These are phyloP conservation scores for Temnothorax nylanderi DNA, from an alignment of 1,140 invertebrate genomes.

Conservation along the genomic window DNA sequence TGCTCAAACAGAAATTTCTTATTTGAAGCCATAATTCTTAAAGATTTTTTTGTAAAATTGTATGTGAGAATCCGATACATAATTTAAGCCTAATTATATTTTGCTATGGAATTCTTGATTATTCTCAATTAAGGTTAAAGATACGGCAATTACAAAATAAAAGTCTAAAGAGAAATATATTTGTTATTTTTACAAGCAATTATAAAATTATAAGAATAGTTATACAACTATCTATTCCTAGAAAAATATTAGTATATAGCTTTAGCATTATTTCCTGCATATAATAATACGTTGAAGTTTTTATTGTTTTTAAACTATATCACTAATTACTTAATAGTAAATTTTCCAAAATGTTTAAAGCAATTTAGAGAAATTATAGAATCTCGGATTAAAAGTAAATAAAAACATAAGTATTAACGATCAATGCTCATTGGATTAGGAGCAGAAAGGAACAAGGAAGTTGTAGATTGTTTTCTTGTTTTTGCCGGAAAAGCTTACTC, in stretches of 20 bases:
- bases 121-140: not conserved
- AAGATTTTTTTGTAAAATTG: slow-evolving; percentile 7
- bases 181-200: not conserved
- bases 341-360: not conserved
- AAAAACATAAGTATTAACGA: slow-evolving; percentile 35
- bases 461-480: slow-evolving; percentile 34
- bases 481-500: slow-evolving; percentile 43
- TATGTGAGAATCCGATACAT: not conserved
- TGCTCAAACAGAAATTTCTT: not conserved
- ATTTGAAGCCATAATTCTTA: not conserved
- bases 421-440: slow-evolving; percentile 25
- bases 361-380: not conserved
- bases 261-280: not conserved
- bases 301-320: slow-evolving; percentile 1
- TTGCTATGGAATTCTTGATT: not conserved
- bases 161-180: not conserved
- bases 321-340: not conserved
- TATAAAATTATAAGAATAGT: not conserved
- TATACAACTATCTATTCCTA: not conserved
- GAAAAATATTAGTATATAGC: not conserved
- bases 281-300: not conserved
- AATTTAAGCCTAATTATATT: not conserved
- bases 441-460: slow-evolving; percentile 16
- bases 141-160: not conserved
- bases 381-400: slow-evolving; percentile 4